Percentiles rank a stretch among this genome's conserved stretches.
Evolutionary conservation across 92 coral and sea anemone genomes (phyloP).

Genomic region (Palythoa grandiflora): DNA sequence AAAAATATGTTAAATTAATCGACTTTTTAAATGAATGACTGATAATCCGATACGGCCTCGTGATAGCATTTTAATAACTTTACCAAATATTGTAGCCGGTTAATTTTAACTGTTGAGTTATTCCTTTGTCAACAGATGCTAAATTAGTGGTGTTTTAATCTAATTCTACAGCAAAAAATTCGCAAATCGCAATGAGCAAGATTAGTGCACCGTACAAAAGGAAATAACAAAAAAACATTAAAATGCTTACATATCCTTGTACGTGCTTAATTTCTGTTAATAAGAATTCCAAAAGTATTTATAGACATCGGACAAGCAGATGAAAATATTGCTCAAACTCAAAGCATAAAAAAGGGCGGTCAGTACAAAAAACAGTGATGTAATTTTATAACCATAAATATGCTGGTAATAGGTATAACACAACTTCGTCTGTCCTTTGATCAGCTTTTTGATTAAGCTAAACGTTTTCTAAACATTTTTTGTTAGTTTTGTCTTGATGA

Average conservation of each 20-base stretch:
- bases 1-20: background rate
- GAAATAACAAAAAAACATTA: constrained; percentile 22
- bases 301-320: constrained; percentile 9
- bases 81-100: background rate
- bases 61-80: constrained; percentile 37
- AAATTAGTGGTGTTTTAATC: background rate
- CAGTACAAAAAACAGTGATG: background rate
- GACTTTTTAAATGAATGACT: constrained; percentile 11
- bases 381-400: background rate
- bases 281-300: constrained; percentile 32
- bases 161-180: constrained; percentile 22
- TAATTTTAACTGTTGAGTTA: constrained; percentile 31
- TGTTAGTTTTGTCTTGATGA: no score
- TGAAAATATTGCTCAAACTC: background rate
- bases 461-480: no score
- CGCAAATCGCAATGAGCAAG: constrained; percentile 17
- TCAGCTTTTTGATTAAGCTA: no score
- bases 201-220: background rate
- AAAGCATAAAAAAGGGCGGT: background rate
- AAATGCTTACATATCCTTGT: background rate
- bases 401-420: no score
- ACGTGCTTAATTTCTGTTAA: background rate
- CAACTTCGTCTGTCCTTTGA: no score
- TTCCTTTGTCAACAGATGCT: constrained; percentile 16
- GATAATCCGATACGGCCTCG: constrained; percentile 24